phyloP scores from a whole-genome alignment of 2,797 vertebrate genomes.

The Gallinago nigripennis region DNA sequence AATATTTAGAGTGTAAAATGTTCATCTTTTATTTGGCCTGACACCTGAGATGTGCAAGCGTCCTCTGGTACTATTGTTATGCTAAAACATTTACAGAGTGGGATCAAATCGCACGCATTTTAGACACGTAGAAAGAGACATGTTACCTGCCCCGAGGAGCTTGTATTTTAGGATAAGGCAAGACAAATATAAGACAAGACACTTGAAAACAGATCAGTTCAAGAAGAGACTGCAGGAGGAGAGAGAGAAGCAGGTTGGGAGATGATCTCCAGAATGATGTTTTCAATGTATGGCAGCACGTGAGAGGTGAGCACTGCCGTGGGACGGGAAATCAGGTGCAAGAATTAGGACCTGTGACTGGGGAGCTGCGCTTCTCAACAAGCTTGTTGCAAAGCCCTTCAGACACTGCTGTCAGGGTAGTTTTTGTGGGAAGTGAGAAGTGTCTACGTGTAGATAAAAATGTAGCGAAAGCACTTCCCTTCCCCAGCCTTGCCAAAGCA shows the following conservation, averaged over 20 bases:
- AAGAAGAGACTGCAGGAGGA: neutral
- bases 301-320: neutral
- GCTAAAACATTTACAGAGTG: slow-evolving; percentile 27
- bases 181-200: slow-evolving; percentile 5
- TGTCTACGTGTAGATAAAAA: neutral
- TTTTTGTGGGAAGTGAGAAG: neutral
- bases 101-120: neutral
- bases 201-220: neutral
- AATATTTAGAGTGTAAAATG: slow-evolving; percentile 49
- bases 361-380: neutral
- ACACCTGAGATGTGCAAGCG: slow-evolving; percentile 7
- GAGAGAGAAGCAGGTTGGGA: neutral
- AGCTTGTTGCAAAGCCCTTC: neutral
- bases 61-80: slow-evolving; percentile 8
- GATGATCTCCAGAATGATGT: neutral
- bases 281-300: neutral
- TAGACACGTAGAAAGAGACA: neutral
- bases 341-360: neutral
- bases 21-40: slow-evolving; percentile 39
- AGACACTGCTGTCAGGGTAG: neutral
- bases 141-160: neutral
- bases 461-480: neutral
- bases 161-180: neutral
- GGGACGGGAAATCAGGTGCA: neutral
- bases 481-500: neutral